Base-by-base conservation (phyloP, 2,113 vertebrate species). In the Oncorhynchus clarkii region DNA sequence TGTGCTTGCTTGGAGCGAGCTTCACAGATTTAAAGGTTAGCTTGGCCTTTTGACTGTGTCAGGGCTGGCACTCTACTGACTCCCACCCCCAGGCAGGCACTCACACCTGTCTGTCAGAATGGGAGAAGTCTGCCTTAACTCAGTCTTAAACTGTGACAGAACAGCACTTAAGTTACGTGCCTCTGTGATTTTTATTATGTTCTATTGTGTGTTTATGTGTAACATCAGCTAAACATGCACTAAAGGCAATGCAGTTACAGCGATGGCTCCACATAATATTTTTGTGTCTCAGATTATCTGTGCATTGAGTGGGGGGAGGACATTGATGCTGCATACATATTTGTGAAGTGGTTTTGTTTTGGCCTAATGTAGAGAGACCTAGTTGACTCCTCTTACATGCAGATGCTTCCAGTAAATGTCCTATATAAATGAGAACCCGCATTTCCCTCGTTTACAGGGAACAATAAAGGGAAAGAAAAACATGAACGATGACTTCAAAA, bases 401-500 rank as follows among this genome's bases (percentile, higher is more conserved):
- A 45, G 39, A 45, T 45, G 39, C 39, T 45, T 45, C 39, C 39
- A 45, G 39, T 45, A 45, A 45, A 11, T 11, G 2, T 45, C 39
- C 39, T 11, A 45, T 45, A 45, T 45, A 11, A 45, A 45, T 45
- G 9, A 45, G 39, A 57, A 57, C 54, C 54, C 4, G 3, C 16
- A 20, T 18, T 20, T 18, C 54, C 54, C 54, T 57, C 54, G 4
- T 57, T 57, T 20, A 57, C 4, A 57, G 20, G 3, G 54, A 57
- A 57, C 54, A 57, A 20, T 57, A 57, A 57, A 57, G 18, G 54
- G 24, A 66, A 80, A 69, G 64, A 39, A 4, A 26, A n/a, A 82
- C 54, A 77, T 39, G 62, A 79, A n/a, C 34, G 77, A 67, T 62
- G 74, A 73, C 70, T 78, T 68, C 39, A 71, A 67, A 86, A 81